A percentile compares a stretch with the other conserved stretches of the same genome.
Conservation (phyloP, 2,797 vertebrate genomes). For the Gymnodraco acuticeps region DNA sequence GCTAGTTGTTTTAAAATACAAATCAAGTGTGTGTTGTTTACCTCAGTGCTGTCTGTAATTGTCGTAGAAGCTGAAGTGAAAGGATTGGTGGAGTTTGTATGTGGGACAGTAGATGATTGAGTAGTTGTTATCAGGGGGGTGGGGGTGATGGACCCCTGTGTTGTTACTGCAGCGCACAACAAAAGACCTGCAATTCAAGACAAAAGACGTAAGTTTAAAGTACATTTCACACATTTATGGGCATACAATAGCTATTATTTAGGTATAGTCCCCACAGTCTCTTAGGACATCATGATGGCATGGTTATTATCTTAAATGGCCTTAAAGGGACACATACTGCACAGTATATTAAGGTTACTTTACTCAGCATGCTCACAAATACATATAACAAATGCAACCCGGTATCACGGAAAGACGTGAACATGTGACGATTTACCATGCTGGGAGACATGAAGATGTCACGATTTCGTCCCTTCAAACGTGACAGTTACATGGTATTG, state of each 20-base stretch:
- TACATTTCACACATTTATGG: too few species aligned
- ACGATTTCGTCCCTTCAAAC: too few species aligned
- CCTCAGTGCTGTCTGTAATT: accelerated
- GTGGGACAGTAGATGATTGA: too few species aligned
- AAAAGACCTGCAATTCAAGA: slow-evolving; percentile 53
- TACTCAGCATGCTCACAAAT: not conserved
- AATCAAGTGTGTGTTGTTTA: not conserved
- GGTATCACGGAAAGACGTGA: too few species aligned
- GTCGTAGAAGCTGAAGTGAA: too few species aligned
- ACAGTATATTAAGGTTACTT: not conserved
- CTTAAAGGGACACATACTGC: not conserved
- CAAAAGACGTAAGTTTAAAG: not conserved
- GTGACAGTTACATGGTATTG: too few species aligned
- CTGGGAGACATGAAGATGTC: too few species aligned
- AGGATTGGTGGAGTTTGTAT: too few species aligned
- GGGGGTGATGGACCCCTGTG: accelerated
- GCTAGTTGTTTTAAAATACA: too few species aligned
- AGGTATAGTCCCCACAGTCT: not conserved
- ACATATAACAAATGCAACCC: too few species aligned
- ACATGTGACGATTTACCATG: too few species aligned
- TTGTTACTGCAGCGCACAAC: not conserved
- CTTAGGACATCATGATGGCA: not conserved
- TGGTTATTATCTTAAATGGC: not conserved
- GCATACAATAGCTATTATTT: not conserved
- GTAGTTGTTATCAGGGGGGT: too few species aligned